Conservation (phyloP, 2,888 invertebrate genomes). For the Agriopis aurantiaria region DNA sequence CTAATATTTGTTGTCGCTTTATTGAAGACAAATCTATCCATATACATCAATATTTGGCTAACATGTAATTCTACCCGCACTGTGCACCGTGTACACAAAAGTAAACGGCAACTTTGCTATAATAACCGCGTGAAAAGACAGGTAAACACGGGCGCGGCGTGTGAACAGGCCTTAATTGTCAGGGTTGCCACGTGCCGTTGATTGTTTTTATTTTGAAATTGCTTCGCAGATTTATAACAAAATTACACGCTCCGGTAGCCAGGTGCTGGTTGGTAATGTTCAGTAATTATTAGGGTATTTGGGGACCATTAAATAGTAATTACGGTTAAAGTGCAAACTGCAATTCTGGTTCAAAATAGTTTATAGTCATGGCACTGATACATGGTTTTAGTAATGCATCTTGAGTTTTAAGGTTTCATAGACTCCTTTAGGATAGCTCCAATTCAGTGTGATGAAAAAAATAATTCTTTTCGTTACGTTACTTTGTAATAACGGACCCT, state of each 20-base stretch:
- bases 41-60: slow-evolving; percentile 31
- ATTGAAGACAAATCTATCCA: slow-evolving; percentile 25
- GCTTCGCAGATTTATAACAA: slow-evolving; percentile 63
- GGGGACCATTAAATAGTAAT: slow-evolving; percentile 20
- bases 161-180: slow-evolving; percentile 62
- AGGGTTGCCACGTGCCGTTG: slow-evolving; percentile 73
- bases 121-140: slow-evolving; percentile 50
- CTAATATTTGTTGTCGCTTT: not conserved
- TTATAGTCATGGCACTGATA: not conserved
- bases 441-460: not conserved
- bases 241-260: slow-evolving; percentile 70
- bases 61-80: slow-evolving; percentile 36
- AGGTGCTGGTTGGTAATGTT: slow-evolving; percentile 49
- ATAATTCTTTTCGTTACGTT: not conserved
- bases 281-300: slow-evolving; percentile 35
- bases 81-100: slow-evolving; percentile 38
- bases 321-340: slow-evolving; percentile 26
- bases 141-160: slow-evolving; percentile 59
- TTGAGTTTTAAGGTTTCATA: too few relatives aligned
- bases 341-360: not conserved
- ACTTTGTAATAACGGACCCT: too few relatives aligned
- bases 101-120: slow-evolving; percentile 43
- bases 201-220: slow-evolving; percentile 68
- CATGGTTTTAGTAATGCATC: too few relatives aligned
- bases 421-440: too few relatives aligned